Evolutionary conservation across 2,113 vertebrate species (phyloP), one percentile per base, ranked within the genome.

Genomic region (Nymphicus hollandicus): DNA sequence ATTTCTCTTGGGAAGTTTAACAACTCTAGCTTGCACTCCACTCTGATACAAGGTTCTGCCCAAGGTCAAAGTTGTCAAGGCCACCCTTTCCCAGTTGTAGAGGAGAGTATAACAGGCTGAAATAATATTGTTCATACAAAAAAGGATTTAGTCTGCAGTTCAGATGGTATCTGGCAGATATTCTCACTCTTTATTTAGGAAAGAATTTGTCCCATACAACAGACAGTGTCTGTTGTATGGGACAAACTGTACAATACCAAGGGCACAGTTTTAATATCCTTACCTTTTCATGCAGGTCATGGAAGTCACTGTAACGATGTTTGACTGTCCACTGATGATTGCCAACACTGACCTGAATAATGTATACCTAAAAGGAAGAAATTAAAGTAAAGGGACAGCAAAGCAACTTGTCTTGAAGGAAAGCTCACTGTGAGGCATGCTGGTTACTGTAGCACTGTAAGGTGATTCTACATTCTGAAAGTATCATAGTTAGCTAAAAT

Each of bases 251-350:
- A 64, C 44, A 55, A 86, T 71, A 84, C 25, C 11, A 77, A 88
- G 39, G 22, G 3, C 35, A 71, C 25, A 17, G 71, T 58, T 56
- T 71, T 23, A 81, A 44, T 33, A 85, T 10, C 65, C 86, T 97
- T 94, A 99, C 99, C 98, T 99, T 99, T 96, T 99, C 99, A 35
- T 99, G 99, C 29, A 99, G 97, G 56, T 99, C 99, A 37, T 99
- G 98, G 94, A 99, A 99, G 96, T 99, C 99, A 49, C 99, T 99
- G 89, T 99, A 99, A 56, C 99, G 99, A 94, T 99, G 99, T 96
- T 99, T 99, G 79, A 99, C 97, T 15, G 98, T 99, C 99, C 99
- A 99, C 20, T 97, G 98, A 94, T 99, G 99, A 61, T 82, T 98
- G 60, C 99, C 99, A 81, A 98, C 98, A 11, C 95, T 98, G 86